phyloP scores from a whole-genome alignment of 2,113 vertebrate genomes.

The Pelobates fuscus region DNA sequence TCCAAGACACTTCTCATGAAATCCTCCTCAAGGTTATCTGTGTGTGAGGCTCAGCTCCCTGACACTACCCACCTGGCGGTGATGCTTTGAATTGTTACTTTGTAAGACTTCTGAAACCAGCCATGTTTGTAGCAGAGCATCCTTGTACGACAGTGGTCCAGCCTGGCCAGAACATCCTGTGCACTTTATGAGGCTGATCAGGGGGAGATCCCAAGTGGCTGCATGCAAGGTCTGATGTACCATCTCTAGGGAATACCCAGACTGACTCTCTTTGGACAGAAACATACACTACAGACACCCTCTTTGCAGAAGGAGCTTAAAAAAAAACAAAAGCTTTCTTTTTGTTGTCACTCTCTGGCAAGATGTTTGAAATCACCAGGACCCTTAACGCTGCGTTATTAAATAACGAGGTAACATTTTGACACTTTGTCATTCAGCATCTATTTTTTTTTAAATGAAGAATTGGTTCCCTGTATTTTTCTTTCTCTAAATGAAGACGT shows the following conservation, averaged over 20 bases:
- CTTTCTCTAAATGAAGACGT: conserved; percentile 40
- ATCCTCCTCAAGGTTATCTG: conserved; percentile 59
- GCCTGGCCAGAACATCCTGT: conserved; percentile 74
- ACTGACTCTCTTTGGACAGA: conserved; percentile 88
- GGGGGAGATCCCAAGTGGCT: conserved; percentile 84
- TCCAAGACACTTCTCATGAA: conserved; percentile 37
- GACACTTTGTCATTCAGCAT: conserved; percentile 78
- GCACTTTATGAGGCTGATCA: conserved; percentile 95
- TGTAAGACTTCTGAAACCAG: conserved; percentile 97
- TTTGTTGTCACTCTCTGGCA: conserved; percentile 80
- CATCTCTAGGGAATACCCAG: conserved; percentile 95
- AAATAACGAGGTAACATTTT: conserved; percentile 98
- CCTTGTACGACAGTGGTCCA: conserved; percentile 95
- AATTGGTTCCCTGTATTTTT: conserved; percentile 56
- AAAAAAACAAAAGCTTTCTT: conserved; percentile 74
- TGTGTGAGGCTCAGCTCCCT: conserved; percentile 62
- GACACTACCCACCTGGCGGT: conserved; percentile 96
- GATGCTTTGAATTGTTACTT: conserved; percentile 93
- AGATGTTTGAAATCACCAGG: conserved; percentile 99
- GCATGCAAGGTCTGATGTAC: conserved; percentile 95
- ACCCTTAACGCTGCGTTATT: conserved; percentile 99
- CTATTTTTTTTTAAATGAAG: conserved; percentile 61
- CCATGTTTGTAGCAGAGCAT: conserved; percentile 99
- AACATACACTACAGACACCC: conserved; percentile 71
- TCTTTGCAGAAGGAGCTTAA: conserved; percentile 76